Evolutionary conservation across 2,797 vertebrate genomes (phyloP), one percentile per base, ranked within the genome.

Genomic region (Artibeus lituratus): DNA sequence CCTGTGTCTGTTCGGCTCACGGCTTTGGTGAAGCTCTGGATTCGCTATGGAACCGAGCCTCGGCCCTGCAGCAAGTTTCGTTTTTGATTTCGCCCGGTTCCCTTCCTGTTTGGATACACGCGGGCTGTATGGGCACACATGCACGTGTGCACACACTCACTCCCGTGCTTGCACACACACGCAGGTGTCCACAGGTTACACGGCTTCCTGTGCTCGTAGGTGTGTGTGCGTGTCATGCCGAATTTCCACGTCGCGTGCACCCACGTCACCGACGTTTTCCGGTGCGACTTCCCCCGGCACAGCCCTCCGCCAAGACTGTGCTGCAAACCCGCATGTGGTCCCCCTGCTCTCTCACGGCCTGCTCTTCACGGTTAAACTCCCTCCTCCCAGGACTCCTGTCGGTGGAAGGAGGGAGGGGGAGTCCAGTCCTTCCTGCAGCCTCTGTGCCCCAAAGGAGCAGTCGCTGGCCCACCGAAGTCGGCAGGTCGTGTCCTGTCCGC

Each of bases 181-280:
- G 7, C 0, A 0, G 5, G 15, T 1, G 0, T 2, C 2, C 21
- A 5, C 0, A 0, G 5, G 15, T 1, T 0, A 3, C 2, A 2
- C 26, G 15, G 24, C 0, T 5, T 0, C 2, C 1, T 0, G 10
- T 3, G n/a, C 3, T 0, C 7, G n/a, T 14, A 9, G 3, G 1
- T 4, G 7, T 9, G 21, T 0, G 21, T 4, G 2, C 0, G 3
- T 1, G 67, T n/a, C 21, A 0, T 2, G 9, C 10, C 57, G 62
- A 35, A 9, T 2, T 77, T 57, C 59, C 22, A 11, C 0, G 1
- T 57, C 14, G 14, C 6, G 8, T 7, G 2, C 10, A 3, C 44
- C 47, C 49, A 9, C 6, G 4, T 10, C 4, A 3, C 49, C 1
- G 0, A 0, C 6, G 7, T 26, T 22, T 42, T 37, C 18, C 2